Base-by-base conservation (phyloP, 2,797 vertebrate species). In the Bovichtus variegatus region DNA sequence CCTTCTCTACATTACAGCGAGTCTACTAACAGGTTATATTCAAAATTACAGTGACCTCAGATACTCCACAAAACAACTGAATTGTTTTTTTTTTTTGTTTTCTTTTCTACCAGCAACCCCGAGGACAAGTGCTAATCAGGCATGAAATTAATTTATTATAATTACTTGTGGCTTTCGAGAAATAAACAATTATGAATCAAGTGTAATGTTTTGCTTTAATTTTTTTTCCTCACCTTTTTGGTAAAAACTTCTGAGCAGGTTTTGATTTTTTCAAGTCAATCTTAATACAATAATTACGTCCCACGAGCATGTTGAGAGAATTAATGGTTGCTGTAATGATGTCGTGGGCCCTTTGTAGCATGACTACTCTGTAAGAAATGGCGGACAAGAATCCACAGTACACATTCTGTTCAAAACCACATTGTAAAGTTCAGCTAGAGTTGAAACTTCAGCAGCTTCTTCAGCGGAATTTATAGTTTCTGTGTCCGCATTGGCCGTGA, bases 121-220 rank as follows among this genome's bases (percentile, higher is more conserved):
- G 68, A 62, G 43, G 76, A 67, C 41, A 49, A 59, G 16, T 36
- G 53, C 31, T 80, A 69, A 80, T 71, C 57, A 80, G 62, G 13
- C 43, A 40, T 63, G 12, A 74, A 66, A 76, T 58, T 0, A 25
- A 74, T 63, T 58, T 2, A 61, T 59, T 58, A 46, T 6, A 58
- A 80, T 23, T 41, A 67, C 59, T 21, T 55, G 38, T 46, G 34
- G 29, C 54, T 82, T 77, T 25, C 43, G 43, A 25, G n/a, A 72
- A 53, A 82, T 38, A 61, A 64, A 51, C 21, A 57, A 67, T 61
- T 51, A 49, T 41, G 7, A 59, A 66, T 81, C 2, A 47, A 27
- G 16, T 73, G 11, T 49, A 43, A 25, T 62, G 8, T 46, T 31
- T 44, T 34, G 31, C 31, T 34, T n/a, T 31, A 7, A 34, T 34